Evolutionary conservation across 53 echinoderm and acorn worm genomes (phyloP).

Genomic region (Temnopleurus reevesii): DNA sequence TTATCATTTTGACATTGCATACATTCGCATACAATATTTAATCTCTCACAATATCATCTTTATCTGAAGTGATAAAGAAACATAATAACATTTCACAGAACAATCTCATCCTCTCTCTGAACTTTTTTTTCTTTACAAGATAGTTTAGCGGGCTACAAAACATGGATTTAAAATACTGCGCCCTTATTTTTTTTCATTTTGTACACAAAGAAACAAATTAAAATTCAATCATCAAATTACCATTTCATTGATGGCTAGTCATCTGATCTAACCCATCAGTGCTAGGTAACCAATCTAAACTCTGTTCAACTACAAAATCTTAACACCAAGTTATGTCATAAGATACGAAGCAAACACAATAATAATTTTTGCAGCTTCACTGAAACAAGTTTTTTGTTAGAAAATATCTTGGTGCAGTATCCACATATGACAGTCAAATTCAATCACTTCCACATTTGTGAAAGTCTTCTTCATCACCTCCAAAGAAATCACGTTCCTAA

Average conservation of each 20-base stretch:
- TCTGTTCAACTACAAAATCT: constrained; percentile 6
- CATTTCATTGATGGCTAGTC: not conserved
- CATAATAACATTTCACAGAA: not conserved
- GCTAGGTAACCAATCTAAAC: not conserved
- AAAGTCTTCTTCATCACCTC: not conserved
- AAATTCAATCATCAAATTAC: not conserved
- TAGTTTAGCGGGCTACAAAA: constrained; percentile 36
- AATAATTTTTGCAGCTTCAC: constrained; percentile 16
- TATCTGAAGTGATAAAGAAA: constrained; percentile 38
- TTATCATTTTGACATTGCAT: no score
- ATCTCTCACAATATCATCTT: constrained; percentile 35
- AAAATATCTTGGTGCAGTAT: not conserved
- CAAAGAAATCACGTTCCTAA: not conserved
- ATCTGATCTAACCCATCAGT: not conserved
- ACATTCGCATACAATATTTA: constrained; percentile 30
- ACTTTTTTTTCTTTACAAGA: constrained; percentile 7
- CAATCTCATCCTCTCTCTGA: not conserved
- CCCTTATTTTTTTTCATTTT: not conserved
- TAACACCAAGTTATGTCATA: not conserved
- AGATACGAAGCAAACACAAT: not conserved
- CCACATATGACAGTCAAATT: not conserved
- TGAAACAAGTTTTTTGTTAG: not conserved
- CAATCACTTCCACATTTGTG: not conserved
- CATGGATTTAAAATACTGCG: constrained; percentile 29
- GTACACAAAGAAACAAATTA: constrained; percentile 21